A percentile compares a stretch with the other conserved stretches of the same genome.
These are phyloP conservation scores for Akabosia matsudoensis DNA, from an alignment of 1,140 invertebrate species.

Conservation along the genomic window DNA sequence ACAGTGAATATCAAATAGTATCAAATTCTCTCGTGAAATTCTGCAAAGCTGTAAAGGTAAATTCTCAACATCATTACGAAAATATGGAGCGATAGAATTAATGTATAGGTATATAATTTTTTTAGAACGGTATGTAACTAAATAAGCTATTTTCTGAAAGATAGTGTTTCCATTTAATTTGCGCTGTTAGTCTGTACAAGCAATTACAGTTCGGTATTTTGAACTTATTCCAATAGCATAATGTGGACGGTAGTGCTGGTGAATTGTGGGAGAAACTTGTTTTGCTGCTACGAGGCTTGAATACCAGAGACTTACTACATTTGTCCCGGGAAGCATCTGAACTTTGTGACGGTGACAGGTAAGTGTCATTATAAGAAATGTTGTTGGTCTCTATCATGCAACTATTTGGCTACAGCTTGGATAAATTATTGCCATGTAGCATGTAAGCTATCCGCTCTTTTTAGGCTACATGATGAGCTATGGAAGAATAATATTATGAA, in stretches of 20 bases:
- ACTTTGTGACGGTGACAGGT: slow-evolving; percentile 46
- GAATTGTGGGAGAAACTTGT: slow-evolving; percentile 40
- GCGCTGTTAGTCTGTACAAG: not conserved
- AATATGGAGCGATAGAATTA: too few relatives aligned
- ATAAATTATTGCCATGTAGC: too few relatives aligned
- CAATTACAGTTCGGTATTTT: not conserved
- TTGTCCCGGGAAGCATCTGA: slow-evolving; percentile 38
- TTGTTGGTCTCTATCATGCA: not conserved
- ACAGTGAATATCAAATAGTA: slow-evolving; percentile 37
- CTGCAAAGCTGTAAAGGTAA: slow-evolving; percentile 39
- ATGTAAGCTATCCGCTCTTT: too few relatives aligned
- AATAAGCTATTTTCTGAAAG: too few relatives aligned
- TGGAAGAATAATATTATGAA: too few relatives aligned
- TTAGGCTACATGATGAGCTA: too few relatives aligned
- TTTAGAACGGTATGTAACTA: not conserved
- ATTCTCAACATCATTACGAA: too few relatives aligned
- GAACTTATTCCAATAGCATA: too few relatives aligned
- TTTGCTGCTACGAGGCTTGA: slow-evolving; percentile 32
- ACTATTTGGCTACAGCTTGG: not conserved
- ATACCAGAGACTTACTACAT: slow-evolving; percentile 30
- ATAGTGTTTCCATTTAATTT: too few relatives aligned
- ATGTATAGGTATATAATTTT: not conserved
- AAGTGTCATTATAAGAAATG: too few relatives aligned
- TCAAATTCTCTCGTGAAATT: slow-evolving; percentile 41
- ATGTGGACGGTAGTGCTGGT: slow-evolving; percentile 35